Conservation (phyloP, 1,140 invertebrate species). For the Dufourea novaeangliae region DNA sequence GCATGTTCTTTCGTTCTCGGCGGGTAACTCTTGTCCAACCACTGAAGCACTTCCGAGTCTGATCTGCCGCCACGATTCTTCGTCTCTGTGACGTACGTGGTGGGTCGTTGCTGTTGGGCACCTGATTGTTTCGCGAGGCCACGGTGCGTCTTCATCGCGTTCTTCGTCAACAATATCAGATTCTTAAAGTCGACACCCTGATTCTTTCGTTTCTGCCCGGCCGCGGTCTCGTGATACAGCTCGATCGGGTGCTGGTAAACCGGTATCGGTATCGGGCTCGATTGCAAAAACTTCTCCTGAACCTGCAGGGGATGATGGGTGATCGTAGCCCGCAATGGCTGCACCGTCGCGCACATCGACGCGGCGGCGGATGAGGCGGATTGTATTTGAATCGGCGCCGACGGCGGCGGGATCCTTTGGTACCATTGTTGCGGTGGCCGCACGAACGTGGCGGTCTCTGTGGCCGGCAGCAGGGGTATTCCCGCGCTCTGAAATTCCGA, state of each 20-base stretch:
- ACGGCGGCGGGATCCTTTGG: conserved; percentile 63
- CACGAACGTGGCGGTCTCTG: conserved; percentile 66
- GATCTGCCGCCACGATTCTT: conserved; percentile 63
- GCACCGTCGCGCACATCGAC: conserved; percentile 60
- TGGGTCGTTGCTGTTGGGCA: conserved; percentile 55
- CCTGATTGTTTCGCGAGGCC: conserved; percentile 68
- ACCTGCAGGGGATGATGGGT: conserved; percentile 52
- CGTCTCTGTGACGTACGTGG: conserved; percentile 46
- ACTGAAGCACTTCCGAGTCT: conserved; percentile 66
- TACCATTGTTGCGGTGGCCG: conserved; percentile 72
- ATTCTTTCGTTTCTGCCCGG: conserved; percentile 67
- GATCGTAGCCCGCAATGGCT: conserved; percentile 41
- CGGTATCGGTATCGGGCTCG: conserved; percentile 65
- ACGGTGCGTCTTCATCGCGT: conserved; percentile 73
- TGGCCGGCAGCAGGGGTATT: conserved; percentile 70
- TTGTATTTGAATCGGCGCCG: conserved; percentile 71
- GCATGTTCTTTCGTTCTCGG: conserved; percentile 57
- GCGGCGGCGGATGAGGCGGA: conserved; percentile 53
- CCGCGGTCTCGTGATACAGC: conserved; percentile 68
- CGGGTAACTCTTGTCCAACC: conserved; percentile 72
- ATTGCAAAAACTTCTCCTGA: conserved; percentile 65
- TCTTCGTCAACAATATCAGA: conserved; percentile 77
- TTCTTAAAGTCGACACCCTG: conserved; percentile 78
- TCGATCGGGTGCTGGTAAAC: conserved; percentile 75
- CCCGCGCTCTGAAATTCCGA: conserved; percentile 69